Percentiles rank a stretch among this genome's conserved stretches.
These are phyloP conservation scores for Varecia variegata DNA, from an alignment of 2,797 vertebrate genomes.

Conservation along the genomic window DNA sequence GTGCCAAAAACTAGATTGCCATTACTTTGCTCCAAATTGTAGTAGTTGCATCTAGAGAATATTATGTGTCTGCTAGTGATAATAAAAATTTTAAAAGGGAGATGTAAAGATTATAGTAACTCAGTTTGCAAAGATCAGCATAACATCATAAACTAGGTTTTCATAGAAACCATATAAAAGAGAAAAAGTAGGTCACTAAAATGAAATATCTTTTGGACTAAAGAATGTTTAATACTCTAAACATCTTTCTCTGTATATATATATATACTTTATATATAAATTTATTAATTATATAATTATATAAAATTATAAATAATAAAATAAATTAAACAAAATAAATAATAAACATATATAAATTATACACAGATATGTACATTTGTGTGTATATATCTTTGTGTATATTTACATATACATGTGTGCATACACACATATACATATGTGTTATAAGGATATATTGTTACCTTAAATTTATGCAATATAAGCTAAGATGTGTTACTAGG, in stretches of 20 bases:
- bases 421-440: not conserved
- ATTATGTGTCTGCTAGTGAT: not conserved
- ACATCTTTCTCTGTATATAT: not conserved
- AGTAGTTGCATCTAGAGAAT: not conserved
- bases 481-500: not conserved
- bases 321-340: not conserved
- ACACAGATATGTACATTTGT: not conserved
- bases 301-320: not conserved
- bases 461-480: not conserved
- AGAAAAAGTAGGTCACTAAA: not conserved
- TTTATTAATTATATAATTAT: not conserved
- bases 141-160: not conserved
- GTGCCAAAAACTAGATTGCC: not conserved
- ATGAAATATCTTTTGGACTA: not conserved
- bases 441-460: not conserved
- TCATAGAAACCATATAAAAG: not conserved
- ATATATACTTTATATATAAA: not conserved
- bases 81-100: not conserved
- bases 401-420: too few relatives aligned
- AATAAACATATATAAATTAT: not conserved
- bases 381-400: not conserved
- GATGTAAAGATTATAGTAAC: not conserved
- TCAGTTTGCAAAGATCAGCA: conserved; percentile 28
- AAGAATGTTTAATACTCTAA: not conserved
- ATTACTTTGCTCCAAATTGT: not conserved